A percentile compares a stretch with the other conserved stretches of the same genome.
Evolutionary conservation across 2,888 invertebrate species (phyloP).

Genomic region (Euzophera pinguis): DNA sequence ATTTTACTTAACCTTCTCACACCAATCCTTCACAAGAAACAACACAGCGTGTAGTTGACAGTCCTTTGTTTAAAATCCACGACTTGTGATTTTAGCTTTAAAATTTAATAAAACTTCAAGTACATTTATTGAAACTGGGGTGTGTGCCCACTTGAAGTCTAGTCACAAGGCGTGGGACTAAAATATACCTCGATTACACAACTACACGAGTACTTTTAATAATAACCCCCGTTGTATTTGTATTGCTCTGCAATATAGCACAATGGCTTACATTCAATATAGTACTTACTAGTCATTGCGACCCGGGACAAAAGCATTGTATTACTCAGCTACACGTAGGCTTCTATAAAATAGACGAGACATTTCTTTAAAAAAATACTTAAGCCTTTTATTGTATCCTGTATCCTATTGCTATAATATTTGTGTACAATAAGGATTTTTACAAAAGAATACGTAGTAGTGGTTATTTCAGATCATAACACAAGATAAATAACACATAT

Average conservation of each 20-base stretch:
- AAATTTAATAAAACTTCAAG: not conserved
- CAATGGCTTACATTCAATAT: conserved; percentile 2
- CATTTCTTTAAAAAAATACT: not conserved
- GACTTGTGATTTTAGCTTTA: not conserved
- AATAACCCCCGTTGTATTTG: not conserved
- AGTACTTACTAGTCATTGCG: not conserved
- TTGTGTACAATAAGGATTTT: too few species aligned
- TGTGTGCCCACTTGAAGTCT: not conserved
- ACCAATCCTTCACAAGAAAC: not conserved
- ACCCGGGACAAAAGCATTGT: conserved; percentile 4
- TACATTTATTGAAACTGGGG: not conserved
- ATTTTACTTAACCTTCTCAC: not conserved
- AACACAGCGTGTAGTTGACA: not conserved
- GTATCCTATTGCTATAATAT: too few species aligned
- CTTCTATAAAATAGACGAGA: not conserved
- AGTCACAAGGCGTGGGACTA: not conserved
- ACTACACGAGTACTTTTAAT: not conserved
- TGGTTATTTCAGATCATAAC: too few species aligned
- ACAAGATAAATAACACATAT: too few species aligned
- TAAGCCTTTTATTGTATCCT: too few species aligned
- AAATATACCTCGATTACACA: not conserved
- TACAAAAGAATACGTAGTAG: too few species aligned
- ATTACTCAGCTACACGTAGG: not conserved
- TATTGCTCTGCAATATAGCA: not conserved
- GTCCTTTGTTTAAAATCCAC: not conserved